Evolutionary conservation across 2,888 invertebrate species (phyloP).

Genomic region (Cistogaster globosa): DNA sequence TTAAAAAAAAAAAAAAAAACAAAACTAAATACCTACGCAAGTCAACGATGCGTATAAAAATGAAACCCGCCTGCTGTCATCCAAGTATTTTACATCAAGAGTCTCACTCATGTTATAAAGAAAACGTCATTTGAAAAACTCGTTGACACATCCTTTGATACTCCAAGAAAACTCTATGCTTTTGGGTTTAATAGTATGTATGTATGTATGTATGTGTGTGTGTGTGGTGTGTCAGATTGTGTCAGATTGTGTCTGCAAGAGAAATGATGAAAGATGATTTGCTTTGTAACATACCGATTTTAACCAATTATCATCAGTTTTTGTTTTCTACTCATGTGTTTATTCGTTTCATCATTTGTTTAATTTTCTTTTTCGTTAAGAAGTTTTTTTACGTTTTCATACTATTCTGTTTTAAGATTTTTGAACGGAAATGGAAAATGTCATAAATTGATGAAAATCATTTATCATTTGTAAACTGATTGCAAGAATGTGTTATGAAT

Average conservation of each 20-base stretch:
- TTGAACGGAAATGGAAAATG: conserved; percentile 81
- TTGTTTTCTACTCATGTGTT: conserved; percentile 29
- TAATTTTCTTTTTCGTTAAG: conserved; percentile 23
- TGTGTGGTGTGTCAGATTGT: too few relatives aligned
- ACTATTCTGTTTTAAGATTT: too few relatives aligned
- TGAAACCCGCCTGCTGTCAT: conserved; percentile 68
- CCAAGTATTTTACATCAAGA: conserved; percentile 48
- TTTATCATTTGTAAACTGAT: conserved; percentile 75
- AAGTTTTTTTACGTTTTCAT: conserved; percentile 23
- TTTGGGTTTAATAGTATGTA: too few relatives aligned
- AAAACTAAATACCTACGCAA: conserved; percentile 58
- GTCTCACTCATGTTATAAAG: conserved; percentile 25
- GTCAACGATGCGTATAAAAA: conserved; percentile 61
- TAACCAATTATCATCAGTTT: conserved; percentile 5
- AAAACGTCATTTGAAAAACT: conserved; percentile 55
- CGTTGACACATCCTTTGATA: conserved; percentile 66
- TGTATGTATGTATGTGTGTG: too few relatives aligned
- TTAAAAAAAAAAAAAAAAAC: neutral
- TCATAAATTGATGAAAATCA: conserved; percentile 80
- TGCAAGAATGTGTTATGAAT: conserved; percentile 46
- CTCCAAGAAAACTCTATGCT: conserved; percentile 10
- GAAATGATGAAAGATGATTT: conserved; percentile 53
- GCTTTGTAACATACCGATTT: conserved; percentile 44
- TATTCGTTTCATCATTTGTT: conserved; percentile 61
- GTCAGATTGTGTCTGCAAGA: neutral